These are phyloP conservation scores for Paradoxurus hermaphroditus DNA, from an alignment of 2,113 vertebrate species.

Conservation along the genomic window DNA sequence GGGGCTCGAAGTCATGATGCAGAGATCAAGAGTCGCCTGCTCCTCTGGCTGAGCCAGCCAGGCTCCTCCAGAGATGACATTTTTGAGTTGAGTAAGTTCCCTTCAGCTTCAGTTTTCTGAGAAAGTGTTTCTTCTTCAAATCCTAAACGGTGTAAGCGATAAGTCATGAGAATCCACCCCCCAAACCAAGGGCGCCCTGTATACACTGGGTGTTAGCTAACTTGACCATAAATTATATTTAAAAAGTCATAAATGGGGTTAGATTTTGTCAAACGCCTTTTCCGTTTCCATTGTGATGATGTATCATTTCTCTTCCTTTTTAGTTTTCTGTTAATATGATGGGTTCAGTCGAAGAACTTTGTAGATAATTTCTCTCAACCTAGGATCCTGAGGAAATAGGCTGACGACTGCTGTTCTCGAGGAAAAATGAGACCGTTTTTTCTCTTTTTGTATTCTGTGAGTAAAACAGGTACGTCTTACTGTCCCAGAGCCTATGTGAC, in stretches of 20 bases:
- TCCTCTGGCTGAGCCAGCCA: not conserved
- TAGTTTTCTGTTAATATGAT: not conserved
- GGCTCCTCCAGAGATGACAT: not conserved
- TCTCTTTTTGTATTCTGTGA: not conserved
- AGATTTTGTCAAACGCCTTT: not conserved
- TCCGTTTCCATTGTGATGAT: not conserved
- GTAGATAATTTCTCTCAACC: not conserved
- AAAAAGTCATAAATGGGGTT: not conserved
- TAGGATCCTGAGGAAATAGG: not conserved
- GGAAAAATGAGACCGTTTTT: not conserved
- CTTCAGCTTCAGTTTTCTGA: not conserved
- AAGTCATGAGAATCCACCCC: too few species aligned
- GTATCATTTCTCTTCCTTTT: not conserved
- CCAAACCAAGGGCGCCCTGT: too few species aligned
- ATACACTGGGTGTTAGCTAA: too few species aligned
- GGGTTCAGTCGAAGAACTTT: not conserved
- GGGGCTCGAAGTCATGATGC: not conserved
- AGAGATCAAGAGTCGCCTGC: not conserved
- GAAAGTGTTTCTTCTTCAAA: not conserved
- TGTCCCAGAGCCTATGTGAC: not conserved
- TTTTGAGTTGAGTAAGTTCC: not conserved
- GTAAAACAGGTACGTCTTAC: not conserved
- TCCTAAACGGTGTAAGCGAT: not conserved
- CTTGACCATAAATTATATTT: too few species aligned
- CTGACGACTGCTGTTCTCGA: not conserved